Evolutionary conservation across 2,888 invertebrate genomes (phyloP).

Genomic region (Microctonus brassicae): DNA sequence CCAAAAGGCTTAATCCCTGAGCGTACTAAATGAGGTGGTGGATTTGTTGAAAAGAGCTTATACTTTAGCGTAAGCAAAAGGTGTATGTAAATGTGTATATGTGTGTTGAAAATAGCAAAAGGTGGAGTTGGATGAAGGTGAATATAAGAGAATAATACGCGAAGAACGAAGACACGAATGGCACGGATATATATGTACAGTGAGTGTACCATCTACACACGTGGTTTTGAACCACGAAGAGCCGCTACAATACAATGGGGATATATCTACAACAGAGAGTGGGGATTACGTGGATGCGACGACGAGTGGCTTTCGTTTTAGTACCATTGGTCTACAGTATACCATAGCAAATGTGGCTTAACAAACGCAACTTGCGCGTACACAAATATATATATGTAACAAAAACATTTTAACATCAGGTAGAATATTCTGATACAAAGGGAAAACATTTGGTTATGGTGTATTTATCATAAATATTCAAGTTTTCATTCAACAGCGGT

Average conservation of each 20-base stretch:
- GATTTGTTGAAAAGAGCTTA: constrained; percentile 70
- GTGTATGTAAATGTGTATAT: too few species aligned
- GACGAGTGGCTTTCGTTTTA: constrained; percentile 15
- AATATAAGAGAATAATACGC: constrained; percentile 36
- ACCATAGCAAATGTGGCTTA: constrained; percentile 45
- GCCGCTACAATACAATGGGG: neutral
- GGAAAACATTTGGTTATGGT: neutral
- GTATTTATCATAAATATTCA: constrained; percentile 27
- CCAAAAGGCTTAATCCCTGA: constrained; percentile 58
- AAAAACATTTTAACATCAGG: neutral
- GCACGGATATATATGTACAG: neutral
- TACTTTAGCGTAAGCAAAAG: constrained; percentile 42
- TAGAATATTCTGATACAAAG: constrained; percentile 35
- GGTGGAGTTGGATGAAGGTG: constrained; percentile 23
- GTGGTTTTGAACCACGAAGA: constrained; percentile 5
- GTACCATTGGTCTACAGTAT: constrained; percentile 41
- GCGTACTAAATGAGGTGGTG: constrained; percentile 68
- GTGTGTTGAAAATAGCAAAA: constrained; percentile 24
- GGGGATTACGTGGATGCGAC: constrained; percentile 45
- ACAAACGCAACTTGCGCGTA: constrained; percentile 44
- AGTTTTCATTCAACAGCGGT: neutral
- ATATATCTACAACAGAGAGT: neutral
- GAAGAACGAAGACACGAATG: neutral
- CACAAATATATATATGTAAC: neutral
- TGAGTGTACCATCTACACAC: neutral